Conservation (phyloP, 2,888 invertebrate genomes). For the Drosophila trichaetosa region DNA sequence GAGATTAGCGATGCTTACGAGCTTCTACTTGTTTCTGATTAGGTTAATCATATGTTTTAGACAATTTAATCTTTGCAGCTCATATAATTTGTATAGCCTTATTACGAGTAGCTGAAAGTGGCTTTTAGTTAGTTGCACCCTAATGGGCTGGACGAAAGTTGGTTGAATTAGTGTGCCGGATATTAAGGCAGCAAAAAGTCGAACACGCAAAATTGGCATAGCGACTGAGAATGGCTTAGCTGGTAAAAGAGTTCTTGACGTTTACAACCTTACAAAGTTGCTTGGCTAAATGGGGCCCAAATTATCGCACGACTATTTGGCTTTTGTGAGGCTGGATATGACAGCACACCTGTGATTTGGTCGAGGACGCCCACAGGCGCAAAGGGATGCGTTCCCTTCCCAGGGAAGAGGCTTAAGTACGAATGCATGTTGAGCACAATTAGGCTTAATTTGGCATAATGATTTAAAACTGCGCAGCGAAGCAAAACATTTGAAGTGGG, state of each 20-base stretch:
- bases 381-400: too few relatives aligned
- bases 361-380: background rate
- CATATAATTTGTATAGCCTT: conserved; percentile 8
- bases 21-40: background rate
- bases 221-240: background rate
- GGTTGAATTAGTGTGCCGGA: conserved; percentile 43
- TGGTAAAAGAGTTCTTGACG: conserved; percentile 4
- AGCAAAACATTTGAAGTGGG: conserved; percentile 62
- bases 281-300: conserved; percentile 47
- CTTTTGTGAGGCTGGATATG: conserved; percentile 21
- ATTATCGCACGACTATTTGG: conserved; percentile 49
- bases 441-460: conserved; percentile 73
- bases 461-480: conserved; percentile 67
- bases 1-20: too few relatives aligned
- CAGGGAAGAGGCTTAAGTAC: conserved; percentile 57
- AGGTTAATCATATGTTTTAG: background rate
- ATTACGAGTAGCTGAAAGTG: background rate
- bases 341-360: conserved; percentile 33
- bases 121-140: conserved; percentile 16
- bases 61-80: conserved; percentile 6
- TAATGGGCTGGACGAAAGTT: conserved; percentile 32
- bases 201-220: conserved; percentile 13
- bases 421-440: conserved; percentile 76
- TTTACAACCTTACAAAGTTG: conserved; percentile 13
- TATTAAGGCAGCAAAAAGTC: conserved; percentile 20